Evolutionary conservation across 2,888 invertebrate species (phyloP), one percentile per base, ranked within the genome.

Genomic region (Napeogenes sylphis): DNA sequence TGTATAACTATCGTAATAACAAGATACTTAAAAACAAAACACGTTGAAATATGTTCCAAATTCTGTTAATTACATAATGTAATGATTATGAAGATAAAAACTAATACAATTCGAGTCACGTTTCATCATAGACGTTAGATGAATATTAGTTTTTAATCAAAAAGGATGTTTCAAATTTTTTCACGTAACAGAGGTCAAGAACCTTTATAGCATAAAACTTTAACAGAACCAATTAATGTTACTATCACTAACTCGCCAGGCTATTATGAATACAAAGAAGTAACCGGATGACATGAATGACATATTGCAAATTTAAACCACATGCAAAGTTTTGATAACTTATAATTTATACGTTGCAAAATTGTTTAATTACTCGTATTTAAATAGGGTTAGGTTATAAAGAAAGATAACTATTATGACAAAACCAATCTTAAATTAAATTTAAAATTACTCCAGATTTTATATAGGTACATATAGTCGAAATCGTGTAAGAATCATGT

Each of bases 161-260:
- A 60, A 79, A 68, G 38, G 32, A 38, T 53, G 47, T 45, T 56
- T 59, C 42, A 73, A 80, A 84, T 87, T 74, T 76, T 76, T 77
- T 67, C 83, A 80, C 84, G 84, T 74, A 71, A 46, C 61, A 62
- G 69, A 72, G 87, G 83, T 85, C 86, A 81, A 81, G 84, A 81
- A 79, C 87, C 79, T 82, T 70, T 79, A 87, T 83, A 83, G 78
- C 83, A 83, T 84, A 84, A 80, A 76, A 71, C 75, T 72, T 70
- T 75, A 76, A 77, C 80, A 74, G 72, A 75, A 79, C 78, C 84
- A 88, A 87, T 87, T 87, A 88, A 85, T 83, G 79, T 70, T 67
- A 64, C 59, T 61, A 61, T 67, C 71, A 74, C 71, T 77, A 73
- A 30, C 30, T 47, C 47, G 47, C 6, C 4, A 21, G 77, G 77